Percentiles rank a stretch among this genome's conserved stretches.
Evolutionary conservation across 1,140 invertebrate genomes (phyloP).

Genomic region (Diabrotica virgifera): DNA sequence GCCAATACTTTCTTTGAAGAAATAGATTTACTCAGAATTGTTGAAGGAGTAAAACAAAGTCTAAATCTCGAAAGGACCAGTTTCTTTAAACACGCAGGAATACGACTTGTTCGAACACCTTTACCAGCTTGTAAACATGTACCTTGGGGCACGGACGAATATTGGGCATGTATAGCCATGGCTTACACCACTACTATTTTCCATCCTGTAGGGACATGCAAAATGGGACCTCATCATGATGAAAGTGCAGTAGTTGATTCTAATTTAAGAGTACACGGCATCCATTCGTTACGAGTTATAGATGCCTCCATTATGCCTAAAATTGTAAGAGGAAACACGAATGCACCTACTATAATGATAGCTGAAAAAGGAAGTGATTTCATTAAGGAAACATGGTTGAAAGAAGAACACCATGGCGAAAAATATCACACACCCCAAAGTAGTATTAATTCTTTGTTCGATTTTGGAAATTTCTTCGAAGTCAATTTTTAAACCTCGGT

Average conservation of each 20-base stretch:
- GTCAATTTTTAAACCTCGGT: not conserved
- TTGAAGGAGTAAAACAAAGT: slow-evolving; percentile 54
- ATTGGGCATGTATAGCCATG: slow-evolving; percentile 52
- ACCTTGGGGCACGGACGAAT: slow-evolving; percentile 50
- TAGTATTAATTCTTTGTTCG: not conserved
- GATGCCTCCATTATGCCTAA: slow-evolving; percentile 52
- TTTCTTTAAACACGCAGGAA: slow-evolving; percentile 47
- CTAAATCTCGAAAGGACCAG: slow-evolving; percentile 52
- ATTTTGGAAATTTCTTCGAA: slow-evolving; percentile 12
- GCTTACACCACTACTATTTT: slow-evolving; percentile 48
- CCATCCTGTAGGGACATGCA: slow-evolving; percentile 60
- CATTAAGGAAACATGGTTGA: slow-evolving; percentile 53
- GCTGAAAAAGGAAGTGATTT: slow-evolving; percentile 66
- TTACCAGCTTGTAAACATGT: slow-evolving; percentile 47
- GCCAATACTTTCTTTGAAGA: slow-evolving; percentile 63
- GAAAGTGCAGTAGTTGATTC: slow-evolving; percentile 46
- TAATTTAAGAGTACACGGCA: slow-evolving; percentile 43
- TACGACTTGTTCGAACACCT: slow-evolving; percentile 46
- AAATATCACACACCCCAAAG: not conserved
- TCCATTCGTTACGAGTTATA: slow-evolving; percentile 45
- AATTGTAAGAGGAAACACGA: slow-evolving; percentile 61
- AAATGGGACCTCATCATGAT: slow-evolving; percentile 56
- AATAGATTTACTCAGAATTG: slow-evolving; percentile 54
- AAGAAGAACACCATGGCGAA: not conserved
- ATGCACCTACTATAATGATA: slow-evolving; percentile 67